Evolutionary conservation across 2,113 vertebrate genomes (phyloP).

Genomic region (Suncus etruscus): DNA sequence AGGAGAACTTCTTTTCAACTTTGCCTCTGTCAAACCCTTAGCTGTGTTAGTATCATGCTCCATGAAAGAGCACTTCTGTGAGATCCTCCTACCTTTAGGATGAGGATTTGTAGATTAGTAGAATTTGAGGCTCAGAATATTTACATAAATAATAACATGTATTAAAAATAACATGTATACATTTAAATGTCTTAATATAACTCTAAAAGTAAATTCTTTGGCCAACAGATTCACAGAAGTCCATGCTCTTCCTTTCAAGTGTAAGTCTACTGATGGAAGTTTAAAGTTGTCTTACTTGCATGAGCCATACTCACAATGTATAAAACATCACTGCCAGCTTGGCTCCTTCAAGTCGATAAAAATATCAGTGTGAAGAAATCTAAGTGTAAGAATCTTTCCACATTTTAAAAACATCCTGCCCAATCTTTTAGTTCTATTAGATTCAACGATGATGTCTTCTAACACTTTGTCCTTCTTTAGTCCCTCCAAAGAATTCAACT

Average conservation of each 20-base stretch:
- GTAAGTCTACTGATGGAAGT: neutral
- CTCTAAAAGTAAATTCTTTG: constrained; percentile 30
- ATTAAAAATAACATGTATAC: neutral
- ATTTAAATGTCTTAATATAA: constrained; percentile 26
- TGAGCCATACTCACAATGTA: neutral
- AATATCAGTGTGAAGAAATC: neutral
- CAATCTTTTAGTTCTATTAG: neutral
- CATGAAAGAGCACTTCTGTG: neutral
- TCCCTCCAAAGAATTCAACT: constrained; percentile 42
- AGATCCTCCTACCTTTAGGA: neutral
- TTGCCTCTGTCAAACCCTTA: neutral
- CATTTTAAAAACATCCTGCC: constrained; percentile 24
- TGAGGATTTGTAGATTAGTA: neutral
- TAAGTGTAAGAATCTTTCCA: neutral
- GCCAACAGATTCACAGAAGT: constrained; percentile 19
- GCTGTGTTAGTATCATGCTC: neutral
- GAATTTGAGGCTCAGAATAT: constrained; percentile 15
- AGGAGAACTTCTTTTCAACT: neutral
- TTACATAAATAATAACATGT: neutral
- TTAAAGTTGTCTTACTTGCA: constrained; percentile 45
- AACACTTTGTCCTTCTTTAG: constrained; percentile 18
- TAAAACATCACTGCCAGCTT: constrained; percentile 40
- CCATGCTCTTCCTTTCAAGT: constrained; percentile 44
- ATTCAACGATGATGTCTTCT: neutral
- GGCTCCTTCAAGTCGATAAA: constrained; percentile 26